Percentiles rank a stretch among this genome's conserved stretches.
phyloP scores from a whole-genome alignment of 2,113 vertebrate species.

The Cyprinus carpio region DNA sequence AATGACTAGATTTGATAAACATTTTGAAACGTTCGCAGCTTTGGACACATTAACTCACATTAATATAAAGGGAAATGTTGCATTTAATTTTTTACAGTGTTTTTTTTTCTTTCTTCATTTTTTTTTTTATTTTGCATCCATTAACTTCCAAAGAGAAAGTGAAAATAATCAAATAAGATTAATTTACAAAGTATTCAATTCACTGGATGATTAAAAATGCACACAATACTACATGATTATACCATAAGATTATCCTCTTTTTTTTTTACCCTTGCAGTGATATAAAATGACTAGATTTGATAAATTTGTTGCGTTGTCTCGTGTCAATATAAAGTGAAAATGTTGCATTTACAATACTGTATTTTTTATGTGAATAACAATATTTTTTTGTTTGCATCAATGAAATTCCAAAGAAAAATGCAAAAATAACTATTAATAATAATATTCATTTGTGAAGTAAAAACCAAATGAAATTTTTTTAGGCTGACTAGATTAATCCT shows the following conservation, averaged over 20 bases:
- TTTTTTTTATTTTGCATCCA: no score
- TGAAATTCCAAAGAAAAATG: not conserved
- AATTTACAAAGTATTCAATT: not conserved
- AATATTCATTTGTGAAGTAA: not conserved
- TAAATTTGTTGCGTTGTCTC: not conserved
- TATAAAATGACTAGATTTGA: no score
- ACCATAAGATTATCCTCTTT: no score
- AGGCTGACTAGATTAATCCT: no score
- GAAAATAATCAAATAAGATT: not conserved
- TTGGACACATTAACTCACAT: no score
- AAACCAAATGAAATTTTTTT: not conserved
- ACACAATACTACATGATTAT: no score
- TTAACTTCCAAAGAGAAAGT: not conserved
- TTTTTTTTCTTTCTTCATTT: no score
- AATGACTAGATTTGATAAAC: no score
- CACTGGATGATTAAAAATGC: not conserved
- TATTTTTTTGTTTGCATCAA: not conserved
- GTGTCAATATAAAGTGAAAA: not conserved
- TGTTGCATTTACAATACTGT: not conserved
- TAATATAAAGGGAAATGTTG: no score
- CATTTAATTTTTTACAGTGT: no score
- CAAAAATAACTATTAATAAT: not conserved
- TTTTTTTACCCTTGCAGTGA: no score
- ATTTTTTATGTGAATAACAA: not conserved
- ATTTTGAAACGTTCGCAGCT: no score